Percentiles rank a stretch among this genome's conserved stretches.
These are phyloP conservation scores for Chiloscyllium punctatum DNA, from an alignment of 2,797 vertebrate species.

Conservation along the genomic window DNA sequence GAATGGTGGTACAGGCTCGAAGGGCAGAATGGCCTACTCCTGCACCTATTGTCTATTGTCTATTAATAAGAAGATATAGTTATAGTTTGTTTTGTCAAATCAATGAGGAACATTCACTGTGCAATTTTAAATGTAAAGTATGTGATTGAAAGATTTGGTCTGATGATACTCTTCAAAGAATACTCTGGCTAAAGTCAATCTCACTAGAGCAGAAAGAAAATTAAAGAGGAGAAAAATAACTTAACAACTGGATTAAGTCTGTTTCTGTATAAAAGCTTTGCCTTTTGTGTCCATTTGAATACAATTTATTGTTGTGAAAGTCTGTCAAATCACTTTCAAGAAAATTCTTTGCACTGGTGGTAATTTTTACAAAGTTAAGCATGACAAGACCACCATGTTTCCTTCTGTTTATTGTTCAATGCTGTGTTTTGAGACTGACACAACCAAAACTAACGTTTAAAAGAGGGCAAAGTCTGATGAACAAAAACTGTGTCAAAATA, in stretches of 20 bases:
- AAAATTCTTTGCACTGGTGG: slow-evolving; percentile 58
- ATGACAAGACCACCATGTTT: slow-evolving; percentile 74
- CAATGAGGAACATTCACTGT: neutral
- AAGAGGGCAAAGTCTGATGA: slow-evolving; percentile 52
- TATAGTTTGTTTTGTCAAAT: neutral
- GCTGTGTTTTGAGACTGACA: slow-evolving; percentile 60
- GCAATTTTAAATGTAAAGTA: neutral
- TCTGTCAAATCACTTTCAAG: slow-evolving; percentile 57
- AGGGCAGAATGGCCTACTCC: too few species aligned
- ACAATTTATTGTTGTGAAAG: slow-evolving; percentile 39
- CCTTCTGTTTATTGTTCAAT: slow-evolving; percentile 74
- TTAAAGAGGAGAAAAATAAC: neutral
- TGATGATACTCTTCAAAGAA: neutral
- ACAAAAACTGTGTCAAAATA: slow-evolving; percentile 40
- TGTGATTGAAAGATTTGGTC: neutral
- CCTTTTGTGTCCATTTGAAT: neutral
- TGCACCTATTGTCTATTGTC: too few species aligned
- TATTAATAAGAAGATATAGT: neutral
- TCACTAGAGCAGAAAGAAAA: neutral
- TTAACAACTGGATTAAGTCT: neutral
- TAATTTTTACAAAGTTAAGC: slow-evolving; percentile 60
- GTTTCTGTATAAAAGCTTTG: neutral
- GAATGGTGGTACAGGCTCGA: too few species aligned
- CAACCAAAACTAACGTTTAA: slow-evolving; percentile 49
- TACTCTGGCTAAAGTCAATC: neutral